These are phyloP conservation scores for Meriones psammophilus DNA, from an alignment of 2,797 vertebrate species.

Conservation along the genomic window DNA sequence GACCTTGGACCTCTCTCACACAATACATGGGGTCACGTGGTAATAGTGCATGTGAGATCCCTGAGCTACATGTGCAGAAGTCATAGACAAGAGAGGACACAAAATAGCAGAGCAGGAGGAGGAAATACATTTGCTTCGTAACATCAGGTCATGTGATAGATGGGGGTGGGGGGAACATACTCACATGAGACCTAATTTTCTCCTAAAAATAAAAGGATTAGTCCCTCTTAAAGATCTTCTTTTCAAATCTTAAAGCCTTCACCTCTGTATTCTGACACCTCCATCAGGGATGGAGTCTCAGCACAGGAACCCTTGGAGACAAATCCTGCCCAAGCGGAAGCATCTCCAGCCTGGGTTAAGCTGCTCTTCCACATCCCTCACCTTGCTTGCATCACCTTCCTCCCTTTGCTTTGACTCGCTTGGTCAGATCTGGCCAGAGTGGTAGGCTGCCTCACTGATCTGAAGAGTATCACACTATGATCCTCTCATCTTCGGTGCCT, in stretches of 20 bases:
- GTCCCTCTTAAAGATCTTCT: not conserved
- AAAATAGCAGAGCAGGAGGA: not conserved
- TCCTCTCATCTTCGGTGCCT: not conserved
- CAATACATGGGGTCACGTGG: rapidly evolving
- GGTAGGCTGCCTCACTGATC: not conserved
- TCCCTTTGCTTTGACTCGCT: not conserved
- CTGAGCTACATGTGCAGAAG: not conserved
- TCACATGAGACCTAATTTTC: not conserved
- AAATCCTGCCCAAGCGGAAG: not conserved
- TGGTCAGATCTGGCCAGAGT: not conserved
- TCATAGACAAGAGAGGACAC: not conserved
- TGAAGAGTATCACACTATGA: not conserved
- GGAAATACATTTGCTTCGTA: not conserved
- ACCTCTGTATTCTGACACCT: not conserved
- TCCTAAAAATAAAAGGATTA: not conserved
- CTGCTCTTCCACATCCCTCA: not conserved
- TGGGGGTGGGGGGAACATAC: not conserved
- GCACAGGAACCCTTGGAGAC: not conserved
- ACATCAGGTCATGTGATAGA: not conserved
- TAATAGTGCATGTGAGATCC: rapidly evolving
- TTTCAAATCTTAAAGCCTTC: not conserved
- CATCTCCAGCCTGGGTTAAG: not conserved
- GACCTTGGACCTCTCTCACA: not conserved
- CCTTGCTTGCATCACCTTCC: too few species aligned
- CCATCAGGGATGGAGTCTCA: not conserved